Base-by-base conservation (phyloP, 2,113 vertebrate species). In the Albula goreensis region DNA sequence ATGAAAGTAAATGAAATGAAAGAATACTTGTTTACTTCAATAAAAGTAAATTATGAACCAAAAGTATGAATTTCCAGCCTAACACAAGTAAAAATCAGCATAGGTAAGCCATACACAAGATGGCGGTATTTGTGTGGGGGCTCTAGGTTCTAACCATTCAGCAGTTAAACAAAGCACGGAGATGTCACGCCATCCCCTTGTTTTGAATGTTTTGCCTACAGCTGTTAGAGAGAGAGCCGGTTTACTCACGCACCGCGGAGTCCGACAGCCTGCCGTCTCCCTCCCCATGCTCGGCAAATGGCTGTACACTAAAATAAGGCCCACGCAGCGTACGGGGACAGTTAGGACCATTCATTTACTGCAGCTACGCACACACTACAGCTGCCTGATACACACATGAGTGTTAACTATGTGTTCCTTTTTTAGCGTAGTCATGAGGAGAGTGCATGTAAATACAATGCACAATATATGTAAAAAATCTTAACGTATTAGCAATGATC, bases 301-400 rank as follows among this genome's bases (percentile, higher is more conserved):
- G 91, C 78, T 90, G 90, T 91, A 89, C 89, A 91, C 92, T 91
- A 94, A 94, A 91, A 91, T 94, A 92, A 94, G 70, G 92, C 94
- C 94, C 92, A 92, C 91, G 91, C 93, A 93, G 93, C 91, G 91
- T 93, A 93, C 94, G 95, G 94, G 94, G 95, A 96, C 95, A 93
- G 92, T 93, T 22, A 82, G 90, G 91, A 90, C 91, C 93, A 91
- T 95, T 95, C 94, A 95, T 94, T 95, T 95, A 88, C 31, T 41
- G 92, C 92, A 93, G 22, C 70, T 41, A 92, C 90, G 92, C 89
- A 92, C 93, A 94, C 93, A 93, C 93, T 95, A 95, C 94, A 94
- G 92, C 93, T 94, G 93, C 92, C 91, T 95, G 95, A 95, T 95
- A 94, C 95, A 95, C 91, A 41, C 1, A 41, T 41, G 31, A 41